Conservation (phyloP, 2,113 vertebrate genomes). For the Engraulis encrasicolus region DNA sequence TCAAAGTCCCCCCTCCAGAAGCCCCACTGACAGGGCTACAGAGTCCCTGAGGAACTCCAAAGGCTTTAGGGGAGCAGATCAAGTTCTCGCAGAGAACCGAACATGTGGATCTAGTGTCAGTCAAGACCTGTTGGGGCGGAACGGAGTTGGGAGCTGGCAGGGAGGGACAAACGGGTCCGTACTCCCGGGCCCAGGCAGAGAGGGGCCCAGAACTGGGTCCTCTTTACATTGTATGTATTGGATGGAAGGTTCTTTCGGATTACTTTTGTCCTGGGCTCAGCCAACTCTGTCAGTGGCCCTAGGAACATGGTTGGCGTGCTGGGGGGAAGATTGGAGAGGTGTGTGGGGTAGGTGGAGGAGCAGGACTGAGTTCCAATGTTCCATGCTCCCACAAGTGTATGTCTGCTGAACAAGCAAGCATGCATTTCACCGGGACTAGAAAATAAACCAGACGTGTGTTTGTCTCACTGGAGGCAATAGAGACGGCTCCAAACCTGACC, state of each 20-base stretch:
- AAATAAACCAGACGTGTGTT: neutral
- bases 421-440: neutral
- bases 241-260: too few species aligned
- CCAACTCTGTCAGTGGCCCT: too few species aligned
- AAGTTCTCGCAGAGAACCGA: neutral
- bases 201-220: too few species aligned
- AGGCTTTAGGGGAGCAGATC: neutral
- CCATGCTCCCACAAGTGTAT: too few species aligned
- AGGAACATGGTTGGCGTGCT: too few species aligned
- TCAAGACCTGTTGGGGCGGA: neutral
- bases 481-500: too few species aligned
- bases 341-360: too few species aligned
- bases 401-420: neutral
- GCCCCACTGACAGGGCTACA: neutral
- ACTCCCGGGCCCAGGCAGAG: neutral
- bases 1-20: neutral
- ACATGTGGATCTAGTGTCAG: neutral
- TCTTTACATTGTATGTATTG: too few species aligned
- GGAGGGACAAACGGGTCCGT: neutral
- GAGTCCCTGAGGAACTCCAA: neutral
- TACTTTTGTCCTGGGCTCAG: too few species aligned
- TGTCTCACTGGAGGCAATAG: too few species aligned
- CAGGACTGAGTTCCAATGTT: too few species aligned
- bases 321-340: too few species aligned
- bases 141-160: neutral